Evolutionary conservation across 2,797 vertebrate species (phyloP).

Genomic region (Pantherophis alleghaniensis): DNA sequence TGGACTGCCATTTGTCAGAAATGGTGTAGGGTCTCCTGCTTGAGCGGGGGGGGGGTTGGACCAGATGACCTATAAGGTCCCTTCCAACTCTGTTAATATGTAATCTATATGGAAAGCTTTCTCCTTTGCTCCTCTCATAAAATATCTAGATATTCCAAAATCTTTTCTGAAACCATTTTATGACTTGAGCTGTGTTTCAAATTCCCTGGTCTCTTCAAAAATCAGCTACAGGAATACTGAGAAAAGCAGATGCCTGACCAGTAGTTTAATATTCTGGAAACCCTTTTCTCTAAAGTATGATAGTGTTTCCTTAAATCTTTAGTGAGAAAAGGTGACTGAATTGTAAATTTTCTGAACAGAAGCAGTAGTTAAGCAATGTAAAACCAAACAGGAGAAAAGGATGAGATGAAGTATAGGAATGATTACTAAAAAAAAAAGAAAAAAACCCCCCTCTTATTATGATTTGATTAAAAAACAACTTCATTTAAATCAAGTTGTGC

Average conservation of each 20-base stretch:
- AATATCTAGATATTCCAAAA: neutral
- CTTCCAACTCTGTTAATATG: too few species aligned
- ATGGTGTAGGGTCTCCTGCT: too few species aligned
- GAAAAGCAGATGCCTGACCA: neutral
- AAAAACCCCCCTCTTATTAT: neutral
- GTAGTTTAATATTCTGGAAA: neutral
- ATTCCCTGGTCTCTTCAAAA: neutral
- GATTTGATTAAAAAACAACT: slow-evolving; percentile 3
- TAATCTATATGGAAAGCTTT: neutral
- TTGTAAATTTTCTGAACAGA: neutral
- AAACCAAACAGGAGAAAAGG: neutral
- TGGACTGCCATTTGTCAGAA: too few species aligned
- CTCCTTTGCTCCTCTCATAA: neutral
- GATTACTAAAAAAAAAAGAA: neutral
- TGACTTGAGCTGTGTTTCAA: neutral
- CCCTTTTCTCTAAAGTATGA: neutral
- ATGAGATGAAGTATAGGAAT: neutral
- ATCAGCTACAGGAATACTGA: too few species aligned
- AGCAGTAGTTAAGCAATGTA: neutral
- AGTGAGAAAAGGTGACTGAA: neutral
- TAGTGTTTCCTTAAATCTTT: neutral
- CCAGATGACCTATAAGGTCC: too few species aligned
- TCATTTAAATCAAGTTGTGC: neutral
- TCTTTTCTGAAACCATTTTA: neutral
- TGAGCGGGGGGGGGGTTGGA: too few species aligned